Percentiles rank a stretch among this genome's conserved stretches.
phyloP scores from a whole-genome alignment of 2,113 vertebrate genomes.

The Grallaria varia region DNA sequence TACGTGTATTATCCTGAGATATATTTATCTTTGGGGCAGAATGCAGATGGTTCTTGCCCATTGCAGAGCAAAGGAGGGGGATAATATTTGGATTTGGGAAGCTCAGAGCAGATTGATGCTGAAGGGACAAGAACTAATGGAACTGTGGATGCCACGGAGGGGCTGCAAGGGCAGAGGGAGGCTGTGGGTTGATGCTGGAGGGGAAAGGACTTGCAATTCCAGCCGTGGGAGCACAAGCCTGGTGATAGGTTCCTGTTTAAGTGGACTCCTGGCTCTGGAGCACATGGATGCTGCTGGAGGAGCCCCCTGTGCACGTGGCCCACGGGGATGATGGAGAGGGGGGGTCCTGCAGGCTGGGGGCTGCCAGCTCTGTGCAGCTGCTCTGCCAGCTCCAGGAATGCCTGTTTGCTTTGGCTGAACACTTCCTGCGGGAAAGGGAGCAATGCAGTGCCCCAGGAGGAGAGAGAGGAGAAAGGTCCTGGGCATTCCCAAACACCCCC shows the following conservation, averaged over 20 bases:
- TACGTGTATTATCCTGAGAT: not conserved
- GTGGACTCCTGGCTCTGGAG: not conserved
- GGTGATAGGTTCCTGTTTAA: not conserved
- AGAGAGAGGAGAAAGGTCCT: not conserved
- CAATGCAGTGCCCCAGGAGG: not conserved
- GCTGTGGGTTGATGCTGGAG: not conserved
- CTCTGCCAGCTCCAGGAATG: conserved; percentile 1
- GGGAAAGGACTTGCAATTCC: not conserved
- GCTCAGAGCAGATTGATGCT: not conserved
- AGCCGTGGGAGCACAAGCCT: not conserved
- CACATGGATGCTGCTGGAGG: accelerated
- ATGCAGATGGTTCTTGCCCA: not conserved
- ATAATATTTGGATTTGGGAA: not conserved
- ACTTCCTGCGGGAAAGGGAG: not conserved
- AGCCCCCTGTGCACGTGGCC: not conserved
- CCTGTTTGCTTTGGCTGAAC: conserved; percentile 66
- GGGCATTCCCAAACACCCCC: not conserved
- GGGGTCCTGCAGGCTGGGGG: not conserved
- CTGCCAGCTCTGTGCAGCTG: conserved; percentile 53
- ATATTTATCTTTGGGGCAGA: not conserved
- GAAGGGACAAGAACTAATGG: not conserved
- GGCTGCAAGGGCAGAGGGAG: not conserved
- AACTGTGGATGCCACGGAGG: not conserved
- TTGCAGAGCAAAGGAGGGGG: not conserved
- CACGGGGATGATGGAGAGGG: not conserved